Base-by-base conservation (phyloP, 2,797 vertebrate species). In the Crocidura indochinensis region DNA sequence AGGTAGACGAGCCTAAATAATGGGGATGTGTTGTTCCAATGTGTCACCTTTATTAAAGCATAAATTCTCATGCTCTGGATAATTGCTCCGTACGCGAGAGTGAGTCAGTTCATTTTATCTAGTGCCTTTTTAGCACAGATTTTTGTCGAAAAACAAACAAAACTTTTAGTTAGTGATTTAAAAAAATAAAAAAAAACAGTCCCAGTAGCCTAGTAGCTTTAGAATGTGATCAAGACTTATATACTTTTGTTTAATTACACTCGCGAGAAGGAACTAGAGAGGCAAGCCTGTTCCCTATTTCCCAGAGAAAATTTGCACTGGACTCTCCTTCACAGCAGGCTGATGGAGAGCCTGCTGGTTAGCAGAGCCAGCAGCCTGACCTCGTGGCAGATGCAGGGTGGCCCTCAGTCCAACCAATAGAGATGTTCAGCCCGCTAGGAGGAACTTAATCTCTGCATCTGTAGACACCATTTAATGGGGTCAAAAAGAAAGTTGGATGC, bases 81-180 rank as follows among this genome's bases (percentile, higher is more conserved):
- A 84, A 94, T 74, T 94, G 67, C 80, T 88, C 76, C 56, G 44
- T 53, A 82, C 60, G 72, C 74, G 74, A 91, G 51, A 91, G 26
- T 74, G 62, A 96, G 67, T 83, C 93, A 79, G 88, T 94, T 95
- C 82, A 69, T 94, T 93, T 92, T 94, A 90, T 95, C 84, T 89
- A 96, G 95, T 97, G 96, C 96, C 96, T 97, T 97, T 96, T 95
- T 95, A 95, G 94, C 94, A 95, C 90, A 95, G 62, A 81, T 95
- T 96, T 96, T 95, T 73, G 79, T 26, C 56, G 75, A 62, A 64
- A 67, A 83, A 85, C 71, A 31, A 19, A 10, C 62, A 84, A 51
- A 46, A 91, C 84, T n/a, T n/a, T n/a, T n/a, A 91, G 92, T 62
- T 89, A 91, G 78, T 94, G 46, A 86, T 91, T 74, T 19, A 64